Evolutionary conservation across 2,888 invertebrate genomes (phyloP).

Genomic region (Phalangium opilio): DNA sequence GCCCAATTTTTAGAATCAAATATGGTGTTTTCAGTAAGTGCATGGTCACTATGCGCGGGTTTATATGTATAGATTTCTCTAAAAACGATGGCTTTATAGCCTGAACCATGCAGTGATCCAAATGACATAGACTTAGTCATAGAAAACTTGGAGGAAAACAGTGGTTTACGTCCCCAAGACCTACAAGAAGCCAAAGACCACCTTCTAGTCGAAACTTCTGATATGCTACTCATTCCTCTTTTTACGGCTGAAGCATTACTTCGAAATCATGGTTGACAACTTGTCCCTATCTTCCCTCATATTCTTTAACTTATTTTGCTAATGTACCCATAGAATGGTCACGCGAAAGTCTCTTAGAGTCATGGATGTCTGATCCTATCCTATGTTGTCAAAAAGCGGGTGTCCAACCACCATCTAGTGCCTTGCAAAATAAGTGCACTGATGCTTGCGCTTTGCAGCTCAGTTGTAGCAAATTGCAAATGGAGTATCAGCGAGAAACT

Average conservation of each 20-base stretch:
- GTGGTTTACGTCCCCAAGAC: conserved; percentile 48
- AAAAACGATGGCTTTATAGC: no score
- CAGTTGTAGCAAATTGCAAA: conserved; percentile 21
- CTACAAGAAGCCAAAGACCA: conserved; percentile 54
- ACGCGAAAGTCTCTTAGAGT: conserved; percentile 44
- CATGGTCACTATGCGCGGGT: no score
- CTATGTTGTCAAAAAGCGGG: conserved; percentile 49
- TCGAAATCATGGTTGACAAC: conserved; percentile 43
- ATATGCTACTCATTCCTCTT: conserved; percentile 51
- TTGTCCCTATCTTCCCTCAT: neutral
- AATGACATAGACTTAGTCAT: no score
- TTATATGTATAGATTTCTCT: neutral
- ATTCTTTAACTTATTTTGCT: neutral
- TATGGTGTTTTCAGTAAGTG: conserved; percentile 44
- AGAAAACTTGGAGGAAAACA: conserved; percentile 31
- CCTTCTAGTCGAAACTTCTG: conserved; percentile 49
- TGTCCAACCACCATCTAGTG: conserved; percentile 44
- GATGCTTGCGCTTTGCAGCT: conserved; percentile 23
- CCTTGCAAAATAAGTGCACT: conserved; percentile 24
- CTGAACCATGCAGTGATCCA: no score
- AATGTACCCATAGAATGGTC: conserved; percentile 44
- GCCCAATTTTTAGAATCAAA: conserved; percentile 47
- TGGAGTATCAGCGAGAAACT: conserved; percentile 19
- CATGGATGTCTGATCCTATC: conserved; percentile 50
- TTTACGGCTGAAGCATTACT: conserved; percentile 52